These are phyloP conservation scores for Latrodectus hesperus DNA, from an alignment of 2,888 invertebrate genomes.

Conservation along the genomic window DNA sequence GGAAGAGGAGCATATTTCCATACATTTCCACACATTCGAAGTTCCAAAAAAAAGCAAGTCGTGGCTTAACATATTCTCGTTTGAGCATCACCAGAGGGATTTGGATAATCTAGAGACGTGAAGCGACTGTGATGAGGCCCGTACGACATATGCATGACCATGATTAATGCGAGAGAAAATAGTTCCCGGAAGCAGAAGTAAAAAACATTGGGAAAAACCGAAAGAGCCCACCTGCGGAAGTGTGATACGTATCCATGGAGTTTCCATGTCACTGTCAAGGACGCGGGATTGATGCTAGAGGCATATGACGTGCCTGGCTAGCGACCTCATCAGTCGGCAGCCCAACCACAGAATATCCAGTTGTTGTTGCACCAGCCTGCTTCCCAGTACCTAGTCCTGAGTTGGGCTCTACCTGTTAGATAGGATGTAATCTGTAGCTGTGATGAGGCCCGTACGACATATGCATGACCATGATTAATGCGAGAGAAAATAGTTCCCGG, in stretches of 20 bases:
- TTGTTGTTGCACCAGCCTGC: too few relatives aligned
- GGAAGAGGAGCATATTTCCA: constrained; percentile 6
- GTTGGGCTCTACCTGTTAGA: too few relatives aligned
- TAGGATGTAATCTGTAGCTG: too few relatives aligned
- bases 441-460: constrained; percentile 61
- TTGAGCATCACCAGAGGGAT: constrained; percentile 65
- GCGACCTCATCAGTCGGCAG: constrained; percentile 66
- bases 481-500: constrained; percentile 67
- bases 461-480: constrained; percentile 69
- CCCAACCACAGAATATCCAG: constrained; percentile 20
- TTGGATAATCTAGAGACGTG: constrained; percentile 55
- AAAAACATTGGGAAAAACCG: constrained; percentile 58
- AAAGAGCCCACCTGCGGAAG: constrained; percentile 70
- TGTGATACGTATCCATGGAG: constrained; percentile 69
- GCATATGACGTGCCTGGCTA: constrained; percentile 62
- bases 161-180: constrained; percentile 69
- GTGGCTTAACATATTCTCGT: constrained; percentile 62
- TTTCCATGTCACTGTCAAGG: constrained; percentile 67
- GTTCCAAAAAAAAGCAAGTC: constrained; percentile 24
- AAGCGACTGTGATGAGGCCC: constrained; percentile 50
- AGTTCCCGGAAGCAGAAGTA: constrained; percentile 50
- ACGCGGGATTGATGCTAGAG: constrained; percentile 44
- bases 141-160: constrained; percentile 67
- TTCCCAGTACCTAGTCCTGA: too few relatives aligned
- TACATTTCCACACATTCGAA: constrained; percentile 54